Evolutionary conservation across 2,888 invertebrate species (phyloP).

Genomic region (Diarsia brunnea): DNA sequence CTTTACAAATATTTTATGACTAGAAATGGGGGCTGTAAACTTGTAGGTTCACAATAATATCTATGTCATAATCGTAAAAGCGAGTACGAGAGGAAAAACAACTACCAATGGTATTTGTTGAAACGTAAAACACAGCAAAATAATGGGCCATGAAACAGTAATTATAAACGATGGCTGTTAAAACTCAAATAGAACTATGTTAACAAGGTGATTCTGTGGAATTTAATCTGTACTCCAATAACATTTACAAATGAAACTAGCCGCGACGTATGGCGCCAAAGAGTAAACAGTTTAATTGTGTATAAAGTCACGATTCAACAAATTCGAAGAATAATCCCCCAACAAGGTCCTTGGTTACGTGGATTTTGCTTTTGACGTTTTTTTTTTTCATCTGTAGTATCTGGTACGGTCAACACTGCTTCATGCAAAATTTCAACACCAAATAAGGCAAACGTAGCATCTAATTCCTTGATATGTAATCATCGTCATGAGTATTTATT

Average conservation of each 20-base stretch:
- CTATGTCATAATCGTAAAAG: conserved; percentile 47
- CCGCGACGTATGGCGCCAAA: conserved; percentile 85
- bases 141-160: conserved; percentile 76
- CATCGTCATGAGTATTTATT: neutral
- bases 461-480: conserved; percentile 15
- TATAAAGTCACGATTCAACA: conserved; percentile 85
- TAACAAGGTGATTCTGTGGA: conserved; percentile 77
- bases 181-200: conserved; percentile 71
- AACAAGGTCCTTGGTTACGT: conserved; percentile 61
- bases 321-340: conserved; percentile 72
- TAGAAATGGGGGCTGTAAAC: conserved; percentile 43
- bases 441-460: conserved; percentile 4
- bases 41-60: conserved; percentile 34
- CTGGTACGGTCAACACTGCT: conserved; percentile 39
- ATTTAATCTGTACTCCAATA: conserved; percentile 80
- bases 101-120: conserved; percentile 61
- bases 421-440: conserved; percentile 1
- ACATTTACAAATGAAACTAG: conserved; percentile 82
- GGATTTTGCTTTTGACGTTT: conserved; percentile 49
- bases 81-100: conserved; percentile 53
- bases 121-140: conserved; percentile 68
- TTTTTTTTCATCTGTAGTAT: conserved; percentile 51
- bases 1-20: conserved; percentile 51
- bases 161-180: conserved; percentile 71
- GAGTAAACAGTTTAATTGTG: conserved; percentile 86